Evolutionary conservation across 35 echinoderm and acorn worm species (phyloP), one percentile per base, ranked within the genome.

Genomic region (Patiria miniata): DNA sequence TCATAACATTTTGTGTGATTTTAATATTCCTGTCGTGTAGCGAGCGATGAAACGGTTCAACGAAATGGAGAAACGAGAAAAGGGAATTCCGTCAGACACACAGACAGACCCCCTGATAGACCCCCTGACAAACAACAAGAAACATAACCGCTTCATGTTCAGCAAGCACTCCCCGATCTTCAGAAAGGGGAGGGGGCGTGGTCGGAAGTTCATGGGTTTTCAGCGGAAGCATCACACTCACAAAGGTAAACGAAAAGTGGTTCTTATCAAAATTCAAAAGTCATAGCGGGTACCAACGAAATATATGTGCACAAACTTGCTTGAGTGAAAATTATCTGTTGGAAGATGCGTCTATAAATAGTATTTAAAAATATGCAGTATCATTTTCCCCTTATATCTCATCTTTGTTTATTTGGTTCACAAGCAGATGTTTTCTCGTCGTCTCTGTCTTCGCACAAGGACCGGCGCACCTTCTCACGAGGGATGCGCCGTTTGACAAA

Each of bases 41-140:
- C 77, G 90, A 54, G 90, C 90, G 17, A 92, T 92, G 57, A 69
- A 82, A 9, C 78, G 85, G 12, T 92, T 92, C 76, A 92, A 79
- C 37, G 90, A 83, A 39, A 78, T 79, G 79, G 90, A 92, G 38
- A 36, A 52, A 36, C 52, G 82, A 36, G 68, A 59, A 38, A 78
- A 38, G 39, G 61, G 51, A 17, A 44, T 12, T 23, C 51, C 54
- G 38, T 59, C 52, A 3, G 57, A 36, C 39, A 34, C 29, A 59
- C 26, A 86, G 18, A 19, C 60, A 32, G 34, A 30, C 65, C 65
- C 65, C 6, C 2, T 32, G 2, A 30, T 23, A 50, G 52, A 77
- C 33, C 61, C 29, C 5, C 22, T 9, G 7, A 38, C 53, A 60
- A 19, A 36, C 26, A 18, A 14, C 39, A 69, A 19, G 36, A 53